Evolutionary conservation across 37 sponge, comb jelly and placozoan genomes (phyloP).

Genomic region (Spongilla lacustris): DNA sequence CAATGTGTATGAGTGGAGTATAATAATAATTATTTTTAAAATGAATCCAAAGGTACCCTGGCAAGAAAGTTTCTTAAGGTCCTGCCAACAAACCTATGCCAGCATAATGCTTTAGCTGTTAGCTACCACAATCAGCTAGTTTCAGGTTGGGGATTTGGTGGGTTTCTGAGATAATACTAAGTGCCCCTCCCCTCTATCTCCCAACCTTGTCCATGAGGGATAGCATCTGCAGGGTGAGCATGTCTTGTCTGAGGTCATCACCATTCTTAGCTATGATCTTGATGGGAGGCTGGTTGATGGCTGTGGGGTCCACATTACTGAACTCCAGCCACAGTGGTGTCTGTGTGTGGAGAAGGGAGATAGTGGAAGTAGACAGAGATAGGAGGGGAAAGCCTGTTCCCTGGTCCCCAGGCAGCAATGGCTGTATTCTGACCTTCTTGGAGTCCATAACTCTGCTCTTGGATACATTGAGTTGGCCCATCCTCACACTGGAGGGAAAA

Average conservation of each 20-base stretch:
- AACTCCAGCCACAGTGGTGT: constrained; percentile 94
- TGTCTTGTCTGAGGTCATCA: constrained; percentile 93
- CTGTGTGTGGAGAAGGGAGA: constrained; percentile 16
- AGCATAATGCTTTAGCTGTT: no score
- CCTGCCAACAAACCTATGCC: no score
- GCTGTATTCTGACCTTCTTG: constrained; percentile 71
- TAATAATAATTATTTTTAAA: no score
- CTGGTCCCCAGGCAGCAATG: not conserved
- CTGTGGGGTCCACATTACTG: constrained; percentile 69
- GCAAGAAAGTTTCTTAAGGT: no score
- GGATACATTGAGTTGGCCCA: constrained; percentile 54
- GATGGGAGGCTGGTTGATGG: constrained; percentile 36
- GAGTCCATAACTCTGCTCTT: constrained; percentile 87
- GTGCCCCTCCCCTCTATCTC: not conserved
- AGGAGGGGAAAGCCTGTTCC: no score
- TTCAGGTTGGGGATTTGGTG: no score
- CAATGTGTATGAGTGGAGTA: no score
- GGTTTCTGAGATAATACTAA: not conserved
- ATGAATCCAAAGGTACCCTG: no score
- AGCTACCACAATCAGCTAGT: no score
- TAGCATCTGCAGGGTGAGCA: constrained; percentile 95
- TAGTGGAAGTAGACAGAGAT: not conserved
- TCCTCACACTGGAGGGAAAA: constrained; percentile 30
- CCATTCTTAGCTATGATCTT: constrained; percentile 91
- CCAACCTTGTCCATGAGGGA: constrained; percentile 88